Evolutionary conservation across 2,888 invertebrate genomes (phyloP), one percentile per base, ranked within the genome.

Genomic region (Nebria salina): DNA sequence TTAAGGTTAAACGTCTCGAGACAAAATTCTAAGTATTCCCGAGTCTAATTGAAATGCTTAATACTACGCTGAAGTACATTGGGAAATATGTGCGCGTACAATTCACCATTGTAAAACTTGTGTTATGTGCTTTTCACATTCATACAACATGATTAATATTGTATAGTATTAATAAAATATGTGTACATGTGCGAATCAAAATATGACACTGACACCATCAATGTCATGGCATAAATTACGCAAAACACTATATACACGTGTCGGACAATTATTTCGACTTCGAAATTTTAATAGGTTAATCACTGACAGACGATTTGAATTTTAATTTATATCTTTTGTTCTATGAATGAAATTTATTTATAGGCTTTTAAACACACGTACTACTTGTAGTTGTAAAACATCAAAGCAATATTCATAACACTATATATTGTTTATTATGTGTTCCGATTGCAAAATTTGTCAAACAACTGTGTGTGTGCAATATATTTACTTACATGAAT

Each of bases 11-110:
- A 26, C 34, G 26, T 20, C 65, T 77, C 64, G 54, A 77, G 77
- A 77, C 77, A 26, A 77, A 77, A 64, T 77, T 77, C 77, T 54
- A 34, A 54, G 77, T 77, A 77, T 72, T 72, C 25, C 13, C 34
- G 20, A 11, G 13, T 34, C 70, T 70, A 25, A 26, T 70, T 70
- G 34, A 65, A 64, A 78, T 78, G 78, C 78, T 41, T 20, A 42
- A 42, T 65, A 78, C 65, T 64, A 73, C 42, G 15, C 54, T 20
- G 20, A 54, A 72, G 42, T 72, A 78, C 73, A 78, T 78, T 78
- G 73, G 78, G 78, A 64, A 78, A 78, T 78, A 65, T 73, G 42
- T 72, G 13, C 42, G 65, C 78, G 78, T 78, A 34, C 70, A 25
- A 3, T 25, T 66, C 15, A 66, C 66, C 25, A 15, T 25, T 15